These are phyloP conservation scores for Cheilosia scutellata DNA, from an alignment of 2,888 invertebrate species.

Conservation along the genomic window DNA sequence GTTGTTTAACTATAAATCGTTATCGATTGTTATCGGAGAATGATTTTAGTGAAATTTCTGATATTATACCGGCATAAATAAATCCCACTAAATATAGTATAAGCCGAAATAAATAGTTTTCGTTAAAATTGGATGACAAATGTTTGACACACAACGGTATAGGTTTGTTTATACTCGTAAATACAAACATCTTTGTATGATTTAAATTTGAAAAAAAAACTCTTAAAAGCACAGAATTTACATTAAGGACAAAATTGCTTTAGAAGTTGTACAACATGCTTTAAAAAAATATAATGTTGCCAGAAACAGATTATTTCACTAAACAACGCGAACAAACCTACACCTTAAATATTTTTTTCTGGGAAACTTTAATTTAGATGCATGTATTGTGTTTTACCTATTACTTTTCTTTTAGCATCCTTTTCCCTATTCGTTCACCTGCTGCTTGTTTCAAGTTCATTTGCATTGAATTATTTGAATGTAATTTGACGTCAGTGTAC, in stretches of 20 bases:
- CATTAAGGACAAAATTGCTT: too few species aligned
- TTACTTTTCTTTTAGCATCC: conserved; percentile 4
- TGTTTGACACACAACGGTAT: too few species aligned
- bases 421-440: conserved; percentile 26
- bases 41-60: conserved; percentile 67
- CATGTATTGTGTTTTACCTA: conserved; percentile 30
- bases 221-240: too few species aligned
- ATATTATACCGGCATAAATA: conserved; percentile 47
- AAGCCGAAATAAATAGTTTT: too few species aligned
- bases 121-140: too few species aligned
- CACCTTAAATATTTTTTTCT: not conserved
- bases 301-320: not conserved
- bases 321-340: conserved; percentile 25
- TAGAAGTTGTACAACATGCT: not conserved
- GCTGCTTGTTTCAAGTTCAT: conserved; percentile 47
- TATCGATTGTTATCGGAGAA: conserved; percentile 68
- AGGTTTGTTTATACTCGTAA: too few species aligned
- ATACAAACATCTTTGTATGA: too few species aligned
- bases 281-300: not conserved
- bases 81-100: not conserved
- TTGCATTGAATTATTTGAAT: conserved; percentile 54
- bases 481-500: conserved; percentile 22
- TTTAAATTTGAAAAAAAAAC: too few species aligned
- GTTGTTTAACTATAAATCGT: conserved; percentile 70
- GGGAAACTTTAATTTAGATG: conserved; percentile 18